These are phyloP conservation scores for Sepiola atlantica DNA, from an alignment of 2,888 invertebrate genomes.

Conservation along the genomic window DNA sequence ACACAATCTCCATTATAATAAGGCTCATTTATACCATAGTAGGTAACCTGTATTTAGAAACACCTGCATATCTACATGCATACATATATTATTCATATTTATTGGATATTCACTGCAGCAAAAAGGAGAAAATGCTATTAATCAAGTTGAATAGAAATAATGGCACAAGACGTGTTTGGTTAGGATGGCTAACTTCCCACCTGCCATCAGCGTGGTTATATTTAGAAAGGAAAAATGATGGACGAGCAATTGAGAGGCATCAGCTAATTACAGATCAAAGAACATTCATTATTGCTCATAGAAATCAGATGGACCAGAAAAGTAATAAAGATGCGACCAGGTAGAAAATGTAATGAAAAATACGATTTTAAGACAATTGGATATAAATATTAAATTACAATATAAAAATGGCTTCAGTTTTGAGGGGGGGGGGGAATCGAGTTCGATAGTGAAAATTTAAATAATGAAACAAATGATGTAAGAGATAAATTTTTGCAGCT, in stretches of 20 bases:
- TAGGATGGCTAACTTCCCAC: neutral
- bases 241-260: neutral
- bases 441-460: no score
- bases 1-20: no score
- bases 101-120: no score
- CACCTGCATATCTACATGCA: no score
- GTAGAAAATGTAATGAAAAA: neutral
- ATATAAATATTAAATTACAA: no score
- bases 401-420: no score
- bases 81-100: no score
- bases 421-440: no score
- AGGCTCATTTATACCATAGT: no score
- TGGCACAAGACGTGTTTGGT: neutral
- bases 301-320: neutral
- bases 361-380: neutral
- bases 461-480: no score
- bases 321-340: neutral
- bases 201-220: neutral
- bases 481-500: no score
- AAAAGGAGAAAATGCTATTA: neutral
- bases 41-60: constrained; percentile 8
- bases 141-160: neutral
- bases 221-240: neutral
- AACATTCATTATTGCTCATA: neutral
- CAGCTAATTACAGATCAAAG: constrained; percentile 24